Evolutionary conservation across 2,797 vertebrate species (phyloP), one percentile per base, ranked within the genome.

Genomic region (Arnoldichthys spilopterus): DNA sequence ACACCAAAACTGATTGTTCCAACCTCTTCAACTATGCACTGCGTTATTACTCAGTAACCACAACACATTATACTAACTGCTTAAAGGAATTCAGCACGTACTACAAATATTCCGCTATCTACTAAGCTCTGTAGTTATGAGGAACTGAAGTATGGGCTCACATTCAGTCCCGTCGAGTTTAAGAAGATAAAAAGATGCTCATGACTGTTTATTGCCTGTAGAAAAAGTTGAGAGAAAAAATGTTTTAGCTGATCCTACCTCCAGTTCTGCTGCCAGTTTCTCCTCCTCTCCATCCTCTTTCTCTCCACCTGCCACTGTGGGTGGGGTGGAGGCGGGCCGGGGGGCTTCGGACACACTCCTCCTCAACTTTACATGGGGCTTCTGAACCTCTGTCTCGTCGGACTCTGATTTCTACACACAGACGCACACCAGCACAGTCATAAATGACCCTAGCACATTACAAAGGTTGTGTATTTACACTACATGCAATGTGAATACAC

Each of bases 331-430:
- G 0, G 97, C 96, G 0, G 98, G 96, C 43, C 97, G 94, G 22
- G 93, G 95, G 84, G 96, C 97, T 90, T 99, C 98, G 0, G 97
- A 98, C 84, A 96, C 91, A 0, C 95, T 90, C 83, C 97, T 90
- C 58, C 97, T 92, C 86, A 99, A 94, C 89, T 99, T 99, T 80
- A 96, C 91, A 24, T 98, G 96, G 1, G 96, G 96, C 87, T 98
- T 99, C 87, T 94, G 96, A 18, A 88, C 84, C 85, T 98, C 97
- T 20, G 92, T 86, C 89, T 99, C 98, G 83, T 98, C 96, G 0
- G 96, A 96, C 82, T 98, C 97, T 0, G 94, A 94, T 80, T 98
- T 98, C 97, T 98, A 79, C 37, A 71, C 34, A 66, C 26, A 64
- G 2, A 8, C 34, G 18, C 7, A 69, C 53, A 88, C 70, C 83